Conservation (phyloP, 2,113 vertebrate genomes). For the Plectropomus leopardus region DNA sequence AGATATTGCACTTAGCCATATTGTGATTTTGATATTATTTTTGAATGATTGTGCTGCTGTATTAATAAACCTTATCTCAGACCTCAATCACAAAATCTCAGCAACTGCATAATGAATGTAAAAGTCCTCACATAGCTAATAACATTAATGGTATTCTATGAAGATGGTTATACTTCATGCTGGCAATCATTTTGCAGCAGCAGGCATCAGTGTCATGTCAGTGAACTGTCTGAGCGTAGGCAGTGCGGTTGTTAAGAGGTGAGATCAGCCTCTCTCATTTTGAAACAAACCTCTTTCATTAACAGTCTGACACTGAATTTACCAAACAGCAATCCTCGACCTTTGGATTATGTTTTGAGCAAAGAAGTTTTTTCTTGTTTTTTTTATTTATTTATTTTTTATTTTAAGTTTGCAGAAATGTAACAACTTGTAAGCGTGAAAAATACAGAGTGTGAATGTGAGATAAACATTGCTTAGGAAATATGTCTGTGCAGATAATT, state of each 20-base stretch:
- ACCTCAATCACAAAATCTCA: too few relatives aligned
- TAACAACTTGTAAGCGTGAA: background rate
- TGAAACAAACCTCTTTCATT: constrained; percentile 6
- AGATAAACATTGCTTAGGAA: background rate
- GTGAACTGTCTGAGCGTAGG: background rate
- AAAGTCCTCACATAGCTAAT: background rate
- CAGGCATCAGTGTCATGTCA: background rate
- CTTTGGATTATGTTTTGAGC: constrained; percentile 4
- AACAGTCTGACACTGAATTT: background rate
- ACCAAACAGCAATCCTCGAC: background rate
- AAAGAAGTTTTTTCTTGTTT: background rate
- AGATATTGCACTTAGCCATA: too few relatives aligned
- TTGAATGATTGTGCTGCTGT: too few relatives aligned
- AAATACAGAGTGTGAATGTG: background rate
- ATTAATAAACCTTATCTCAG: background rate
- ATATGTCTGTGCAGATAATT: background rate
- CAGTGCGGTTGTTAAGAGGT: background rate
- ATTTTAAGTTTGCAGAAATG: background rate
- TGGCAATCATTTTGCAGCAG: background rate
- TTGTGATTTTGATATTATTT: too few relatives aligned
- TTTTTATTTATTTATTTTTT: background rate
- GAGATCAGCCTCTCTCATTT: constrained; percentile 15
- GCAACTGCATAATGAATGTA: background rate
- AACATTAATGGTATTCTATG: background rate
- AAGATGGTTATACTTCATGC: background rate